Conservation (phyloP, 2,113 vertebrate genomes). For the Erythrocebus patas region DNA sequence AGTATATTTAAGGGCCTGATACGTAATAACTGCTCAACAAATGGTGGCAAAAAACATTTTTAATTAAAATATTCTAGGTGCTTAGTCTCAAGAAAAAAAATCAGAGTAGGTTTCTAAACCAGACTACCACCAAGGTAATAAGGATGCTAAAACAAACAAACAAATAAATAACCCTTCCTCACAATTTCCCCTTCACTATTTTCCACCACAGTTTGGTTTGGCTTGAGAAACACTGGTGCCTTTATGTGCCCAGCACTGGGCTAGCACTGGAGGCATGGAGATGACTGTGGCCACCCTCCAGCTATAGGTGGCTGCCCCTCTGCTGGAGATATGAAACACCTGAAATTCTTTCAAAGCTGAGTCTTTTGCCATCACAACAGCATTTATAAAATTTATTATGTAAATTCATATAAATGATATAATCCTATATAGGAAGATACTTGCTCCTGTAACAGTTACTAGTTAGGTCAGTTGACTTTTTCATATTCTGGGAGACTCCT, state of each 20-base stretch:
- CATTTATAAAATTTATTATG: neutral
- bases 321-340: neutral
- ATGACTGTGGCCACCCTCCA: neutral
- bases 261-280: neutral
- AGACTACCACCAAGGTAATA: neutral
- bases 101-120: neutral
- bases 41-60: neutral
- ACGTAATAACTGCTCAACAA: neutral
- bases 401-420: neutral
- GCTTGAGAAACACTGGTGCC: neutral
- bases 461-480: constrained; percentile 7
- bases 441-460: neutral
- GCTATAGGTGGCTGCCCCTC: neutral
- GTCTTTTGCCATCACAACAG: neutral
- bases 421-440: neutral
- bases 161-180: neutral
- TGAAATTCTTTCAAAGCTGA: neutral
- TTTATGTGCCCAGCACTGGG: neutral
- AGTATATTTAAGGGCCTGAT: neutral
- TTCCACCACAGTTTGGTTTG: neutral
- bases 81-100: neutral
- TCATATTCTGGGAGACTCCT: neutral
- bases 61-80: neutral
- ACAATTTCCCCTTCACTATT: neutral
- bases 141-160: neutral